These are phyloP conservation scores for Drosophila quinaria DNA, from an alignment of 2,888 invertebrate genomes.

Conservation along the genomic window DNA sequence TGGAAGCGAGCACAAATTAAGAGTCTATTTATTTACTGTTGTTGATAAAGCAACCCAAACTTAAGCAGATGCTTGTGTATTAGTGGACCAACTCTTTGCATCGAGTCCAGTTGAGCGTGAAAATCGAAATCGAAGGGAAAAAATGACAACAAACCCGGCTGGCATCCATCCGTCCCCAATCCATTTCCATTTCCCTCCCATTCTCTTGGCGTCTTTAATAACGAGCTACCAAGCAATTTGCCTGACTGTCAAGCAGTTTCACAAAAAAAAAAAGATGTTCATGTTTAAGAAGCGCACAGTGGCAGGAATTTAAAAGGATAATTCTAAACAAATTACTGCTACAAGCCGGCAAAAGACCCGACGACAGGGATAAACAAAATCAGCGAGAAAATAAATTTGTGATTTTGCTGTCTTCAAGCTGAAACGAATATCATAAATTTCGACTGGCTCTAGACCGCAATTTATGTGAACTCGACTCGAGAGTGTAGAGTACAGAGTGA, in stretches of 20 bases:
- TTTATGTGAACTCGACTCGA: slow-evolving; percentile 9
- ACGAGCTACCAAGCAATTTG: slow-evolving; percentile 71
- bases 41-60: slow-evolving; percentile 30
- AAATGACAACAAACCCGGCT: slow-evolving; percentile 1
- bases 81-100: slow-evolving; percentile 34
- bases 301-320: slow-evolving; percentile 74
- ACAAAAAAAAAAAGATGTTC: slow-evolving; percentile 6
- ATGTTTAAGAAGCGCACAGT: slow-evolving; percentile 35
- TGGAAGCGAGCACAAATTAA: slow-evolving; percentile 67
- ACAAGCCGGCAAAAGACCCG: slow-evolving; percentile 35
- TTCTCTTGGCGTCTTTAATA: slow-evolving; percentile 33
- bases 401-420: not conserved
- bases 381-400: slow-evolving; percentile 20
- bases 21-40: slow-evolving; percentile 73
- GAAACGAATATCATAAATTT: slow-evolving; percentile 39
- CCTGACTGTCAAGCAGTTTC: slow-evolving; percentile 43
- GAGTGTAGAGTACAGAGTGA: slow-evolving; percentile 4
- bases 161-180: not conserved
- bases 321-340: slow-evolving; percentile 75
- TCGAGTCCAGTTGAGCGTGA: slow-evolving; percentile 59
- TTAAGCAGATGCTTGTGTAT: slow-evolving; percentile 5
- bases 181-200: not conserved
- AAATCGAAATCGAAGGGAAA: slow-evolving; percentile 33
- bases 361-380: slow-evolving; percentile 33
- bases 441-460: slow-evolving; percentile 8